phyloP scores from a whole-genome alignment of 2,113 vertebrate species.

The Gobiocypris rarus region DNA sequence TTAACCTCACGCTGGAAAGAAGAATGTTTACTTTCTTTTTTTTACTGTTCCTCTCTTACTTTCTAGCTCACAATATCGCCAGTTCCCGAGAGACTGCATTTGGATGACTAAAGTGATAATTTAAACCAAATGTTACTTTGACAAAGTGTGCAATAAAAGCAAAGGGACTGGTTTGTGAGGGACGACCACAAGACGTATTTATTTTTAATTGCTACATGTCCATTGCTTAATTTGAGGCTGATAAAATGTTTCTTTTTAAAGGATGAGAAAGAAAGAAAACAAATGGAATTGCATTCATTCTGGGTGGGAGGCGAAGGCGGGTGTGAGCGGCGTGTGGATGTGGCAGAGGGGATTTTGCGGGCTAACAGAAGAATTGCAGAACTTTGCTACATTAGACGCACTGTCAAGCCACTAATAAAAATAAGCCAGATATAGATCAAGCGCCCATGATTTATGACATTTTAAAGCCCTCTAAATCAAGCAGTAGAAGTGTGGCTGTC shows the following conservation, averaged over 20 bases:
- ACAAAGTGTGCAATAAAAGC: slow-evolving; percentile 50
- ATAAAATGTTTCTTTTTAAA: slow-evolving; percentile 47
- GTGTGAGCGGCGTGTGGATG: slow-evolving; percentile 48
- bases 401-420: slow-evolving; percentile 52
- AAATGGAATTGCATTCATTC: slow-evolving; percentile 46
- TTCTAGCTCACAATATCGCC: background rate
- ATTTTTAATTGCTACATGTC: slow-evolving; percentile 48
- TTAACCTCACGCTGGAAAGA: background rate
- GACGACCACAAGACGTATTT: slow-evolving; percentile 31
- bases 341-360: slow-evolving; percentile 24
- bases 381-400: slow-evolving; percentile 40
- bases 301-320: slow-evolving; percentile 33
- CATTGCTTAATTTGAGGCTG: slow-evolving; percentile 49
- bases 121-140: slow-evolving; percentile 30
- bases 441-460: slow-evolving; percentile 65
- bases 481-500: slow-evolving; percentile 15
- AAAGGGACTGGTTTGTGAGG: slow-evolving; percentile 34
- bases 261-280: slow-evolving; percentile 26
- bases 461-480: slow-evolving; percentile 52
- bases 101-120: slow-evolving; percentile 30
- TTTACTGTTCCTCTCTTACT: background rate
- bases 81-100: slow-evolving; percentile 29
- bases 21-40: slow-evolving; percentile 19
- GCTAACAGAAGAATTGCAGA: slow-evolving; percentile 40
- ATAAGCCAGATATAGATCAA: slow-evolving; percentile 64